Evolutionary conservation across 2,888 invertebrate genomes (phyloP).

Genomic region (Alentia gelatinosa): DNA sequence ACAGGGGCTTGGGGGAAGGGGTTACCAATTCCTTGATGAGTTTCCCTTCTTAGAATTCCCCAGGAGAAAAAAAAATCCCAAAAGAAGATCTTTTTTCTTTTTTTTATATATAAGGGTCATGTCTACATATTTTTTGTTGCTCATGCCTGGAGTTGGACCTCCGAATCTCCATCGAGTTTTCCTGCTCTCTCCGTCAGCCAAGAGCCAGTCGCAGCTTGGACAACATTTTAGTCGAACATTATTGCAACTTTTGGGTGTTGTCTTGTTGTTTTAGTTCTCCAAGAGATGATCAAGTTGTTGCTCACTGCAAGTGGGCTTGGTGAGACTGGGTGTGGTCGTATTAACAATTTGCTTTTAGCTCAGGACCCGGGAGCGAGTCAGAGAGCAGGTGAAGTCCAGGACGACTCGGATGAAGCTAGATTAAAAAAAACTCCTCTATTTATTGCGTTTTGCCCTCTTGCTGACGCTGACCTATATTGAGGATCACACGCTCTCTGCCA

Average conservation of each 20-base stretch:
- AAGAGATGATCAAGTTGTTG: neutral
- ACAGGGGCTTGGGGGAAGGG: neutral
- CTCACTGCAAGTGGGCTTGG: neutral
- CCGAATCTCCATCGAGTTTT: neutral
- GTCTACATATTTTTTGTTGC: no score
- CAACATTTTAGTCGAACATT: neutral
- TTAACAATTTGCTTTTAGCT: conserved; percentile 13
- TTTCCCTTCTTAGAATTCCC: neutral
- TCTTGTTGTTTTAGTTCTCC: conserved; percentile 22
- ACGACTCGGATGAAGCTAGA: no score
- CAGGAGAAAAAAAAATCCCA: neutral
- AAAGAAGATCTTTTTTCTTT: neutral
- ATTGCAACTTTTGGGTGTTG: conserved; percentile 35
- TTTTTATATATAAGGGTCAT: no score
- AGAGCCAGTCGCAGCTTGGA: neutral
- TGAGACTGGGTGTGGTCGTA: neutral
- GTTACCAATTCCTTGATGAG: neutral
- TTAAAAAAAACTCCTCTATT: neutral
- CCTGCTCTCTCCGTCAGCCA: neutral
- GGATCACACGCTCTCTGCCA: neutral
- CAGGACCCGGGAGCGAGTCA: neutral
- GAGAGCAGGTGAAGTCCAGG: neutral
- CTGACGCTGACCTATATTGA: neutral
- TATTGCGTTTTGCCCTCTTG: conserved; percentile 6
- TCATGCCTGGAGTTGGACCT: neutral